phyloP scores from a whole-genome alignment of 1,140 invertebrate species.

The Zaprionus inermis region DNA sequence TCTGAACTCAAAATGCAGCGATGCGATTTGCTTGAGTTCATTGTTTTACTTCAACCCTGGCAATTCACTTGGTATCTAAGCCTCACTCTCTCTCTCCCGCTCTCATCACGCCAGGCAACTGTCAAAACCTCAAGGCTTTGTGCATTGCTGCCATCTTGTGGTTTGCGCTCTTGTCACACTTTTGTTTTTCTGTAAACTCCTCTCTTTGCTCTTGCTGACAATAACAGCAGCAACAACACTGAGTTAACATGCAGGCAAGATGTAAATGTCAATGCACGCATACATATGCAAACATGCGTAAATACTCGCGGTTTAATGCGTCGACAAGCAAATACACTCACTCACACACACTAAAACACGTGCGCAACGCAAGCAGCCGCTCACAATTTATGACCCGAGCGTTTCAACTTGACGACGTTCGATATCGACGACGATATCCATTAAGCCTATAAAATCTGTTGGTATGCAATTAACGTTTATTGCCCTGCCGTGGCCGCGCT shows the following conservation, averaged over 20 bases:
- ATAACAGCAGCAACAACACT: conserved; percentile 32
- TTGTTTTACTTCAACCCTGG: too few relatives aligned
- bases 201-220: background rate
- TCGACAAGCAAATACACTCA: conserved; percentile 44
- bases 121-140: conserved; percentile 32
- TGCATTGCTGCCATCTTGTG: conserved; percentile 8
- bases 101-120: background rate
- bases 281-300: conserved; percentile 7
- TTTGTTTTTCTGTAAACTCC: conserved; percentile 11
- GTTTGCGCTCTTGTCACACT: conserved; percentile 13
- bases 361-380: conserved; percentile 43
- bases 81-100: too few relatives aligned
- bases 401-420: conserved; percentile 68
- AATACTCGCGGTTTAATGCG: conserved; percentile 1
- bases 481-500: conserved; percentile 33
- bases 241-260: conserved; percentile 40
- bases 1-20: conserved; percentile 9
- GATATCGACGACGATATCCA: conserved; percentile 80
- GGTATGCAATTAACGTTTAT: conserved; percentile 82
- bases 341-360: conserved; percentile 42
- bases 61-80: too few relatives aligned
- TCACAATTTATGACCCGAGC: conserved; percentile 68
- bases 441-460: conserved; percentile 82
- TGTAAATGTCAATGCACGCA: conserved; percentile 67
- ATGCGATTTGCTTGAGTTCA: too few relatives aligned